Conservation (phyloP, 2,888 invertebrate species). For the Phyllotreta striolata region DNA sequence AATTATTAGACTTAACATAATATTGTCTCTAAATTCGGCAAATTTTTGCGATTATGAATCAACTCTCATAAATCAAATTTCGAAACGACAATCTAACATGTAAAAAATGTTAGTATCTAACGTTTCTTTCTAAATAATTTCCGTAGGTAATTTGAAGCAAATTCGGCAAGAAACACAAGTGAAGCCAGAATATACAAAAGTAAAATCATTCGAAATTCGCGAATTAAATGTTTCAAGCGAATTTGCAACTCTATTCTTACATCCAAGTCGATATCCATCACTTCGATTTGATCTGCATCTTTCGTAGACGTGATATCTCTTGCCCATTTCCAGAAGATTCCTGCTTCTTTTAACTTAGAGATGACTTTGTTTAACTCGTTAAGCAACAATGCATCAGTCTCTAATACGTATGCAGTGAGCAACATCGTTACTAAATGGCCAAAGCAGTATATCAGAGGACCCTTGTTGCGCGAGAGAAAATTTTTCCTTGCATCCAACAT, state of each 20-base stretch:
- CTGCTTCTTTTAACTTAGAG: conserved; percentile 46
- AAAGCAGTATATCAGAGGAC: conserved; percentile 44
- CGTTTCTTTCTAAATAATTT: too few relatives aligned
- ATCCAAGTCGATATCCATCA: conserved; percentile 6
- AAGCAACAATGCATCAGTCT: conserved; percentile 52
- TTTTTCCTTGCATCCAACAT: conserved; percentile 47
- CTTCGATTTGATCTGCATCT: conserved; percentile 3
- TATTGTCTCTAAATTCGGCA: too few relatives aligned
- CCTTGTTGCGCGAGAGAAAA: conserved; percentile 45
- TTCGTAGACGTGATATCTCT: neutral
- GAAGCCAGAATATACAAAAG: conserved; percentile 3
- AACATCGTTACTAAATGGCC: conserved; percentile 51
- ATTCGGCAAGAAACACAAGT: conserved; percentile 18
- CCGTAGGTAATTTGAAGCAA: neutral
- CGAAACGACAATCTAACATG: too few relatives aligned
- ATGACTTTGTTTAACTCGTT: conserved; percentile 49
- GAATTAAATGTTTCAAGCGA: conserved; percentile 16
- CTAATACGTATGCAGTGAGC: conserved; percentile 50
- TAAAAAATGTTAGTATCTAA: too few relatives aligned
- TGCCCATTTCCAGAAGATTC: conserved; percentile 40
- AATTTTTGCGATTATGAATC: too few relatives aligned
- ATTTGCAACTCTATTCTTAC: conserved; percentile 1
- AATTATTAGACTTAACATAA: too few relatives aligned
- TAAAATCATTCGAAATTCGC: conserved; percentile 13
- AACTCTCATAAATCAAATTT: too few relatives aligned